Evolutionary conservation across 1,140 invertebrate genomes (phyloP), one percentile per base, ranked within the genome.

Genomic region (Chlorops oryzae): DNA sequence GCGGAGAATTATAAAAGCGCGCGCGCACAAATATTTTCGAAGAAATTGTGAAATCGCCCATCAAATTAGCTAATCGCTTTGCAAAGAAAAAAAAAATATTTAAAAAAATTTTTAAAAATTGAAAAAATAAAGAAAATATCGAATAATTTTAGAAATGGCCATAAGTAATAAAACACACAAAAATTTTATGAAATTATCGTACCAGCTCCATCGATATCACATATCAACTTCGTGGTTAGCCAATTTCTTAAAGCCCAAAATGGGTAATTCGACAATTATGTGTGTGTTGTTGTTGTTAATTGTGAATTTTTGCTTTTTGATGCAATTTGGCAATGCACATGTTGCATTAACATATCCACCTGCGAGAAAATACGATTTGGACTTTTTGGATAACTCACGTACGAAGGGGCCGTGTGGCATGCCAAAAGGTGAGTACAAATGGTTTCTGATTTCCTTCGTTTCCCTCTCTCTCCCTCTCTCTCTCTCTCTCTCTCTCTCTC

Each of bases 341-440:
- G 88, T 93, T 5, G 84, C 87, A 3, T 73, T 93, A n/a, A 91
- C 87, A 3, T 93, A 84, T 74, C 90, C 90, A 35, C 85, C 83
- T 4, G 88, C 90, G 1, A 80, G 90, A 55, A 83, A 85, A 57
- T 94, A 87, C 65, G 90, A 92, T 65, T 75, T 96, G 64, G 94
- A 98, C 75, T 97, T 96, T 75, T 76, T 98, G 72, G 92, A 96
- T 72, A 95, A 87, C 68, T 81, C 84, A 44, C 81, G 92, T 59
- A 96, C 93, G 15, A 86, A 86, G 59, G 83, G 84, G 48, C 93
- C 92, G 24, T 97, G 94, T 74, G 94, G 94, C 54, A 94, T 96
- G 88, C 92, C 92, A 5, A 91, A 87, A 87, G 92, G 92, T 94
- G 75, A 81, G 76, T 70, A 27, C 35, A 34, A 22, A 5, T 20